Evolutionary conservation across 2,113 vertebrate species (phyloP), one percentile per base, ranked within the genome.

Genomic region (Neodontobutis hainanensis): DNA sequence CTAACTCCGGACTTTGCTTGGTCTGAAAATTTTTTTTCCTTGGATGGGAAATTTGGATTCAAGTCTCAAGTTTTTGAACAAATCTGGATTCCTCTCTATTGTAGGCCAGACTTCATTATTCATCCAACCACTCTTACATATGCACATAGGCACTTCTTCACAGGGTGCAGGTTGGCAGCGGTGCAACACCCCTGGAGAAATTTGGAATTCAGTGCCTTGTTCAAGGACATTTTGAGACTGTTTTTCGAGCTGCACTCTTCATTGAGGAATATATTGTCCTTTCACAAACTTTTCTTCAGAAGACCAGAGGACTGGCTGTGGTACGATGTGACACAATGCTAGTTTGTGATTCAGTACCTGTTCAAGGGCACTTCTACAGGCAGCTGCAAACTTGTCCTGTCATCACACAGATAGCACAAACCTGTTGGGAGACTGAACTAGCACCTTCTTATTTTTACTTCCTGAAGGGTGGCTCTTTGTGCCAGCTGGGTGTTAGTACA

Each of bases 351-450:
- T 84, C 80, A 66, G 56, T 70, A 61, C 67, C 71, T 77, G 81
- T 84, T 87, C 77, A 88, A 88, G 83, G 88, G 65, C 77, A 84
- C 79, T 65, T 88, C 65, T 70, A 61, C 61, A 82, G 59, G 19
- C 51, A 58, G 36, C 38, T 51, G 19, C 49, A 48, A 52, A 65
- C 74, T 9, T 19, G 59, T 38, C 34, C 27, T 55, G 52, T 55
- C 47, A 58, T 74, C 57, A 49, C 66, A 76, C 61, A 60, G 14
- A 65, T 11, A 60, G 11, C 50, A 70, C 14, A 62, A 4, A 49
- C 66, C 62, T 76, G 63, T 65, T 32, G 16, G 56, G 46, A 65
- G 40, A 67, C 34, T 81, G 59, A 75, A 79, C 77, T 15, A 46
- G 43, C 58, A 75, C 16, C 10, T 1, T 36, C 6, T 6, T 35